Conservation (phyloP, 2,888 invertebrate genomes). For the Gisinianus flammeolus region DNA sequence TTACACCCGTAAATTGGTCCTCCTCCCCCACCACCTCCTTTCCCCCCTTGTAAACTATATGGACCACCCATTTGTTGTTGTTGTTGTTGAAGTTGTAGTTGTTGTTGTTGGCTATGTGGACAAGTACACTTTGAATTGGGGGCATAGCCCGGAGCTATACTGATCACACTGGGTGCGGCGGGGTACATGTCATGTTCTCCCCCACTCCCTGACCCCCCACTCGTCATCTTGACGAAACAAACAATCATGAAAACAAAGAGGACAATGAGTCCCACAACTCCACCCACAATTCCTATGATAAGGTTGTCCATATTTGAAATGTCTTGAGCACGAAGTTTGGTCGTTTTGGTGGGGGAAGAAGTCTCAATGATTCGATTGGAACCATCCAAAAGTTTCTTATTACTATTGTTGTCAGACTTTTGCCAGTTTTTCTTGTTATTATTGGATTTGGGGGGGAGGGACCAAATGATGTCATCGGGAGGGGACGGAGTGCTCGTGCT, state of each 20-base stretch:
- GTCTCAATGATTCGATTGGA: conserved; percentile 6
- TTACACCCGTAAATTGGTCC: conserved; percentile 62
- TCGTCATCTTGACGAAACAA: conserved; percentile 79
- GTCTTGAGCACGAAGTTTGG: conserved; percentile 60
- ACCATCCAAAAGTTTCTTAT: background rate
- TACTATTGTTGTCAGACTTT: background rate
- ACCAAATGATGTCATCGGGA: conserved; percentile 90
- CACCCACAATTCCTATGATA: conserved; percentile 94
- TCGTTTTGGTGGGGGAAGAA: background rate
- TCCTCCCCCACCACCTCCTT: conserved; percentile 58
- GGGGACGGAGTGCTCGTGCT: conserved; percentile 63
- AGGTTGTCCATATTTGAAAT: conserved; percentile 86
- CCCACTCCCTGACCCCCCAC: conserved; percentile 62
- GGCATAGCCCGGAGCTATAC: conserved; percentile 60
- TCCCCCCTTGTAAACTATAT: conserved; percentile 26
- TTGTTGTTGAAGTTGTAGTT: conserved; percentile 63
- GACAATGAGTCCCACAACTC: conserved; percentile 88
- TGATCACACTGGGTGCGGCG: conserved; percentile 61
- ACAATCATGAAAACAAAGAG: conserved; percentile 82
- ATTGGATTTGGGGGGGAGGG: conserved; percentile 66
- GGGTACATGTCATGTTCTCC: conserved; percentile 58
- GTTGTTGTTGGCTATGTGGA: conserved; percentile 60
- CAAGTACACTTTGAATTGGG: conserved; percentile 57
- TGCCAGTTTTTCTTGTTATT: background rate
- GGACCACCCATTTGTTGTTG: conserved; percentile 64